phyloP scores from a whole-genome alignment of 64 coral and sea anemone genomes.

The Anthopleura sola region DNA sequence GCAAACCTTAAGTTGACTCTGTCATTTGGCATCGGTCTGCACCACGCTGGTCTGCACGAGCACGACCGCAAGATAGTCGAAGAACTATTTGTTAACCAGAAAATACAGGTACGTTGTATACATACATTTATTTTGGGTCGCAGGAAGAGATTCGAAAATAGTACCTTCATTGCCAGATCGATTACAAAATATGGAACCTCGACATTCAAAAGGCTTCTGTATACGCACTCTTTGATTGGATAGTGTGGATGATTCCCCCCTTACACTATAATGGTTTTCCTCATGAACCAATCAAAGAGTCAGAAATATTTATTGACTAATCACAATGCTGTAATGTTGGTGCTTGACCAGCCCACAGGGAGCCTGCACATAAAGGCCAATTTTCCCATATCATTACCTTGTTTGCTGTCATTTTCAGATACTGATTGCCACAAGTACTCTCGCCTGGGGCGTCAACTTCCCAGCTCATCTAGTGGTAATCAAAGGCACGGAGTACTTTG shows the following conservation, averaged over 20 bases:
- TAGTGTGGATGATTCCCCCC: no score
- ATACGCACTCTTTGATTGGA: no score
- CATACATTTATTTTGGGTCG: no score
- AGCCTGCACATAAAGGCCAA: no score
- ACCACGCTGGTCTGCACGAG: constrained; percentile 94
- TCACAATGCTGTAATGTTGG: not conserved
- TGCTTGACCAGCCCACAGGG: not conserved
- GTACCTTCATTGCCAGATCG: no score
- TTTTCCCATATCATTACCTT: no score
- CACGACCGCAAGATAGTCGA: constrained; percentile 84
- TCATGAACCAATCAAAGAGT: not conserved
- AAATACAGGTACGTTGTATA: constrained; percentile 68
- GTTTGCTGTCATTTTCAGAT: constrained; percentile 28
- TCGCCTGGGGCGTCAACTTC: constrained; percentile 99
- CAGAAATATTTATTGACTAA: not conserved
- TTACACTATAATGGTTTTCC: no score
- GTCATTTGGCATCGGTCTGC: constrained; percentile 90
- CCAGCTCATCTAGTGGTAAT: constrained; percentile 94
- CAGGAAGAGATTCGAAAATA: no score
- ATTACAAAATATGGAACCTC: no score
- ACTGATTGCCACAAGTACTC: constrained; percentile 91
- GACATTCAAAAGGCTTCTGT: no score
- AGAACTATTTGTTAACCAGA: constrained; percentile 97
- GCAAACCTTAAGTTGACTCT: constrained; percentile 84
- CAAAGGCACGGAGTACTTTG: constrained; percentile 97